Percentiles rank a stretch among this genome's conserved stretches.
phyloP scores from a whole-genome alignment of 2,797 vertebrate genomes.

The Sebastes glaucus region DNA sequence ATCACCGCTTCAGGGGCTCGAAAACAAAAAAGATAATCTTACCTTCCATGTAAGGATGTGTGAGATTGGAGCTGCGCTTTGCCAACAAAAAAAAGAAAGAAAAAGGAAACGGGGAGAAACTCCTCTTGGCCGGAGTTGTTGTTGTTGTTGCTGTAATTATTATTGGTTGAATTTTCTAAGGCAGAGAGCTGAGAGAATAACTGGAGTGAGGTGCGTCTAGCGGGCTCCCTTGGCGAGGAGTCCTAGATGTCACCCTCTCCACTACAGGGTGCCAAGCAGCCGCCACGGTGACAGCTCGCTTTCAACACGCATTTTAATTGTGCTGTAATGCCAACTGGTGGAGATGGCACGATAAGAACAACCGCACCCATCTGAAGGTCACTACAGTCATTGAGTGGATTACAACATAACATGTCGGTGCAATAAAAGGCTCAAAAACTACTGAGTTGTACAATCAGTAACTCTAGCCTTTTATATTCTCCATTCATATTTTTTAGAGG shows the following conservation, averaged over 20 bases:
- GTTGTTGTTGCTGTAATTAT: constrained; percentile 48
- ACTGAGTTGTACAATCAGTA: not conserved
- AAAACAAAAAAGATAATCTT: constrained; percentile 29
- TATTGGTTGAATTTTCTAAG: constrained; percentile 44
- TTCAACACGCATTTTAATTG: constrained; percentile 76
- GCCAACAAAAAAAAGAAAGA: not conserved
- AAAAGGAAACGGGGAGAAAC: not conserved
- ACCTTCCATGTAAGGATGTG: constrained; percentile 53
- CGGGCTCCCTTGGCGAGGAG: constrained; percentile 67
- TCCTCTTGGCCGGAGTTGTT: constrained; percentile 22
- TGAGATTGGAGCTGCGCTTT: not conserved
- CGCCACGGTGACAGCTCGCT: constrained; percentile 70
- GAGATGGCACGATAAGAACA: constrained; percentile 66
- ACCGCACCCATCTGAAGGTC: constrained; percentile 74
- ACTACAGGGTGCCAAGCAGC: constrained; percentile 70
- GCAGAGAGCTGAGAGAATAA: constrained; percentile 44
- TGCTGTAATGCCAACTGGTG: constrained; percentile 70
- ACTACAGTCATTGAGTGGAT: constrained; percentile 44
- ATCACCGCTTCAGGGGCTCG: not conserved
- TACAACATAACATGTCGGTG: constrained; percentile 5
- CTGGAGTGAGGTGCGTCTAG: constrained; percentile 46
- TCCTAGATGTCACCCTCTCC: constrained; percentile 73
- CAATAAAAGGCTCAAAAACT: not conserved
- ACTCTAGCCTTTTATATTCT: not conserved
- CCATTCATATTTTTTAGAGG: not conserved